Base-by-base conservation (phyloP, 2,888 invertebrate species). In the Eupsilia transversa region DNA sequence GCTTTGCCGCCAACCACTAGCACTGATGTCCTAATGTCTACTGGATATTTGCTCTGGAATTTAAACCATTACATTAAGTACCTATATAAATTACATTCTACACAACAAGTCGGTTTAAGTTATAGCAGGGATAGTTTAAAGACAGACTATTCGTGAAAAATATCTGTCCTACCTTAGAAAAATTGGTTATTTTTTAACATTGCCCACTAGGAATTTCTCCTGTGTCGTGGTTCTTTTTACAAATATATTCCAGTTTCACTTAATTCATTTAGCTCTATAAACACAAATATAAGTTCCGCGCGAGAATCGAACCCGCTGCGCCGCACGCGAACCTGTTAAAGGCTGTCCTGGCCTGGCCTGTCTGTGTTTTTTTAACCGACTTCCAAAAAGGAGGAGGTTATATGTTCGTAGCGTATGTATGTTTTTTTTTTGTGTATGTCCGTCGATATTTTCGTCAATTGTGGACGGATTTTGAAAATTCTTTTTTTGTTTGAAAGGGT, bases 11-110 rank as follows among this genome's bases (percentile, higher is more conserved):
- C 97, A 52, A 98, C 98, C 89, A 98, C 98, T 72, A 99, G 94
- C 77, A 99, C 98, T 14, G 98, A 98, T 0, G 98, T 98, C 92
- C 98, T 98, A 77, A 99, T 98, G 90, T 98, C 98, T 65, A 98
- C 97, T 64, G 98, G 98, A 89, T 98, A 98, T 83, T 97, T 97
- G 89, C 98, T 98, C 98, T 98, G 96, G 57, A 94, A 93, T 30
- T 56, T 14, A 52, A 61, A 70, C 20, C 1, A 60, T 41, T 41
- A 52, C 10, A n/a, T n/a, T n/a, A 4, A 41, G 41, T 41, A 38
- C 41, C 38, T 2, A 64, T 0, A 56, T 59, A 33, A 33, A 38
- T 38, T 38, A 38, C 20, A 49, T 57, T 23, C 10, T 17, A 17
- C 43, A 63, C 30, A n/a, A 61, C 17, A 52, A n/a, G 12, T 46